A percentile compares a stretch with the other conserved stretches of the same genome.
Evolutionary conservation across 2,888 invertebrate species (phyloP).

Genomic region (Cheiracanthium punctorium): DNA sequence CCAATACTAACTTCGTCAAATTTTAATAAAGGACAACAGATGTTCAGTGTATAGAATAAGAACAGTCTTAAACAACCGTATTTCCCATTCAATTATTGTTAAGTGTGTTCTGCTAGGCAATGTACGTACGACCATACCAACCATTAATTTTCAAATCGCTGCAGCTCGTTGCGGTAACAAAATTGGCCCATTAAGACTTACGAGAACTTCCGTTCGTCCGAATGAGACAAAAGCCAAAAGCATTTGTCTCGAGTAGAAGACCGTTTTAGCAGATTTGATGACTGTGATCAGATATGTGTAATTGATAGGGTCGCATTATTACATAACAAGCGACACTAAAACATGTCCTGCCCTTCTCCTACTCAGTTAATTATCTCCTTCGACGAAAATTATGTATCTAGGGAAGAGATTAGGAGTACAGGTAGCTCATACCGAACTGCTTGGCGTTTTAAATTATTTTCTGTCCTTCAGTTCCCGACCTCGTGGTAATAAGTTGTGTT

Average conservation of each 20-base stretch:
- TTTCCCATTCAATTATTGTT: neutral
- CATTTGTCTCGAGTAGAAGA: neutral
- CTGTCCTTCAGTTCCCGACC: neutral
- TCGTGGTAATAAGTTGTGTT: too few species aligned
- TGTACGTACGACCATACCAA: neutral
- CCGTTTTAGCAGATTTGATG: constrained; percentile 4
- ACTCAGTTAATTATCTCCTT: neutral
- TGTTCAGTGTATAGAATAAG: too few species aligned
- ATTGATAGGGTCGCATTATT: constrained; percentile 35
- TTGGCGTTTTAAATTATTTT: neutral
- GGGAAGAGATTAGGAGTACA: neutral
- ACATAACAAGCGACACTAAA: constrained; percentile 1
- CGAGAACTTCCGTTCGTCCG: neutral
- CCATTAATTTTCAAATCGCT: neutral
- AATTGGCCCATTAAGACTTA: neutral
- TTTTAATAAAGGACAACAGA: too few species aligned
- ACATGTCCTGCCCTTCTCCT: neutral
- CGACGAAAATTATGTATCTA: neutral
- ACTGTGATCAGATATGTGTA: constrained; percentile 33
- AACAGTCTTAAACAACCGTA: too few species aligned
- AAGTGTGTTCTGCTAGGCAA: neutral
- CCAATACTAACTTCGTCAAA: too few species aligned
- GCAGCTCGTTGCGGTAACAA: neutral
- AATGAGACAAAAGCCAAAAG: neutral
- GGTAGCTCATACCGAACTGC: neutral